These are phyloP conservation scores for Typhlichthys eigenmanni DNA, from an alignment of 2,797 vertebrate species.

Conservation along the genomic window DNA sequence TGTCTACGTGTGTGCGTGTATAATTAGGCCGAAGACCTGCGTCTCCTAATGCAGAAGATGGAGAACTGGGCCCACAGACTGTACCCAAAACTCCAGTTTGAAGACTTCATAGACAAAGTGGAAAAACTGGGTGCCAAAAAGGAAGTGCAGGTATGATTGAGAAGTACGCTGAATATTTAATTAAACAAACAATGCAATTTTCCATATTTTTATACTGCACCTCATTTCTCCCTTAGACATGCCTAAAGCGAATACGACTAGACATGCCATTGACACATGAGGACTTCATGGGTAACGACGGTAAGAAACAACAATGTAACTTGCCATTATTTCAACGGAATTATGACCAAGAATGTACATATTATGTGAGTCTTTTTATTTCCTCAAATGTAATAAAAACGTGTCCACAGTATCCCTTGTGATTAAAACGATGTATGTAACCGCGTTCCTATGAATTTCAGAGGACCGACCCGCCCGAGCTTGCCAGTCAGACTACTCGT, in stretches of 20 bases:
- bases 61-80: conserved; percentile 98
- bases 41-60: conserved; percentile 86
- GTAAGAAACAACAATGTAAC: conserved; percentile 53
- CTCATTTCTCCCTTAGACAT: conserved; percentile 78
- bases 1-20: not conserved
- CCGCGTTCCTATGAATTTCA: too few species aligned
- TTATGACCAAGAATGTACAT: not conserved
- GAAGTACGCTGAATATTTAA: not conserved
- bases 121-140: conserved; percentile 90
- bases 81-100: conserved; percentile 92
- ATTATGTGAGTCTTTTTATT: not conserved
- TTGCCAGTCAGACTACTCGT: too few species aligned
- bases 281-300: conserved; percentile 81
- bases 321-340: not conserved
- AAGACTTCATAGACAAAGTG: conserved; percentile 89
- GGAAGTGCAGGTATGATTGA: conserved; percentile 87
- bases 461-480: too few species aligned
- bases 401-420: too few species aligned
- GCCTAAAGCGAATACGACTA: conserved; percentile 92
- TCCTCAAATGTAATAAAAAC: not conserved
- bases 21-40: conserved; percentile 85
- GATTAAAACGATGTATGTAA: too few species aligned
- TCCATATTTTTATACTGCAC: not conserved
- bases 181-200: not conserved
- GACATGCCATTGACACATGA: conserved; percentile 91